Evolutionary conservation across 2,113 vertebrate species (phyloP), one percentile per base, ranked within the genome.

Genomic region (Ciconia boyciana): DNA sequence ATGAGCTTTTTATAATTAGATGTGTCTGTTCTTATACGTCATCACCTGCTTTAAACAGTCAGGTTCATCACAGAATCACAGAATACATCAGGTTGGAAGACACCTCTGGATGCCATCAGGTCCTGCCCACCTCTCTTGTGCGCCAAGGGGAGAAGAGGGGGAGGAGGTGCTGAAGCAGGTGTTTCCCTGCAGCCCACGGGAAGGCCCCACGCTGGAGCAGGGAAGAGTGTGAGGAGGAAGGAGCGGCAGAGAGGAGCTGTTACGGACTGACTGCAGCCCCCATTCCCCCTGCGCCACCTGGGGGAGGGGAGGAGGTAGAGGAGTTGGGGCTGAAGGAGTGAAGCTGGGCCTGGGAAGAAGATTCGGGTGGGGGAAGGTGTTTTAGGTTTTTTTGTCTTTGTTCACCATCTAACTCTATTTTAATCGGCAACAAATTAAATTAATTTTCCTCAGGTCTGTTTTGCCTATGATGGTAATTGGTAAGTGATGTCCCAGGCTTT

Each of bases 231-330:
- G 19, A 78, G 58, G 52, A 51, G 54, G 70, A 28, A 36, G 49
- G 21, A 74, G 12, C 0, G 0, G 18, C 34, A 69, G 34, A 48
- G 49, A 60, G 39, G 16, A 70, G 24, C 28, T 65, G 16, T 3
- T 34, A 5, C 4, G 25, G 49, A 8, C 22, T 60, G 61, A 10
- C 20, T 3, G 2, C 16, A 75, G 31, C 8, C 44, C 12, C 32
- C 4, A 25, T 51, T 7, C 3, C 6, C 21, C 11, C 54, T 41
- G 17, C 2, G 2, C 3, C 4, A 2, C 17, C 74, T 1, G 3
- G 3, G 11, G 12, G 8, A 39, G 11, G 13, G 6, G 28, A 7
- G 34, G 2, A 39, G 4, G 5, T 26, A 32, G 17, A 39, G 22
- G 17, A 26, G 8, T 2, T 32, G 7, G 11, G 13, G 3, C 21